Percentiles rank a stretch among this genome's conserved stretches.
phyloP scores from a whole-genome alignment of 2,113 vertebrate genomes.

The Epinephelus moara region DNA sequence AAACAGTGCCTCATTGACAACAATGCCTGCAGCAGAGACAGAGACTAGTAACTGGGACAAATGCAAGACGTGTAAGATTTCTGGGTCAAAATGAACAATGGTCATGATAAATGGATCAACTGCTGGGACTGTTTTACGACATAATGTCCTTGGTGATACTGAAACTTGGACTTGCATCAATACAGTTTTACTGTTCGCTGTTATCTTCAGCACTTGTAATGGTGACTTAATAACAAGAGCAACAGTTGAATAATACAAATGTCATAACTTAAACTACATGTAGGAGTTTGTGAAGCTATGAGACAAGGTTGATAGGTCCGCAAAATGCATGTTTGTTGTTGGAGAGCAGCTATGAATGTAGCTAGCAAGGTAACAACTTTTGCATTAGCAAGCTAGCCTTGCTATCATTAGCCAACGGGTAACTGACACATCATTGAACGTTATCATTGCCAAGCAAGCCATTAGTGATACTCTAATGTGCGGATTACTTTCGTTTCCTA shows the following conservation, averaged over 20 bases:
- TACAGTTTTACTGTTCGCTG: background rate
- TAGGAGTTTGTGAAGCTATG: background rate
- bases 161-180: background rate
- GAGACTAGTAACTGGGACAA: conserved; percentile 21
- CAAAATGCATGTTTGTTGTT: background rate
- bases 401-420: conserved; percentile 49
- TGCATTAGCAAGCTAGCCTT: conserved; percentile 46
- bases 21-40: background rate
- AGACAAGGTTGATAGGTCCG: background rate
- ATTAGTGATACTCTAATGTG: background rate
- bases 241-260: conserved; percentile 42
- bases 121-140: background rate
- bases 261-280: background rate
- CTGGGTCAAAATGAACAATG: conserved; percentile 23
- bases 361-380: conserved; percentile 38
- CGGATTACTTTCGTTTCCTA: background rate
- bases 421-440: conserved; percentile 63
- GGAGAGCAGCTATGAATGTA: background rate
- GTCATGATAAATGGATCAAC: background rate
- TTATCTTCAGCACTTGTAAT: background rate
- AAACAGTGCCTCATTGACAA: background rate
- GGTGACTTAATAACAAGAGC: conserved; percentile 6
- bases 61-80: conserved; percentile 1
- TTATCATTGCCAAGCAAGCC: conserved; percentile 32
- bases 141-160: background rate